Percentiles rank a stretch among this genome's conserved stretches.
Conservation (phyloP, 2,113 vertebrate species). For the Ahaetulla prasina region DNA sequence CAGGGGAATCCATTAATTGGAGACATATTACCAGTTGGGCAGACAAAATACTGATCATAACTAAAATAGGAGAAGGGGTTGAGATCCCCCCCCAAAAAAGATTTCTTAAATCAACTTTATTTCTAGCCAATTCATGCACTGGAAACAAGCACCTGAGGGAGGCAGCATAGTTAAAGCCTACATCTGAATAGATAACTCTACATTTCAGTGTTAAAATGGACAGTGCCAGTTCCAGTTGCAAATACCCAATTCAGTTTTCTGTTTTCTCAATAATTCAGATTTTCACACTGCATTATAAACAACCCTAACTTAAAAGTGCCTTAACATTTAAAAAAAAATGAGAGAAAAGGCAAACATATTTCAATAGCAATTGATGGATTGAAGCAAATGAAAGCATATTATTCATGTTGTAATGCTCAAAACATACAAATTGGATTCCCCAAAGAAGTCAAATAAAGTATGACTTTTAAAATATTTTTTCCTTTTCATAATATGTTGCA, state of each 20-base stretch:
- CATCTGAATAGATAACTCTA: not conserved
- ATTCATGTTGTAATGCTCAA: not conserved
- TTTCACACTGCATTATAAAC: not conserved
- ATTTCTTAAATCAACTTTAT: not conserved
- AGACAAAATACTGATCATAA: not conserved
- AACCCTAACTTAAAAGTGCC: not conserved
- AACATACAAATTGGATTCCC: not conserved
- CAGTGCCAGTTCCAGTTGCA: not conserved
- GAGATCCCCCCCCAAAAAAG: not conserved
- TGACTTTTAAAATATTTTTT: not conserved
- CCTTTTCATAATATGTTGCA: conserved; percentile 7
- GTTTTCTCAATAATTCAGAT: not conserved
- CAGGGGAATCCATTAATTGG: not conserved
- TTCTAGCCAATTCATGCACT: not conserved
- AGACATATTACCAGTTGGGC: not conserved
- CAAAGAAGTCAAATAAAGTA: not conserved
- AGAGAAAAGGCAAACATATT: not conserved
- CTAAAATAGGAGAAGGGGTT: not conserved
- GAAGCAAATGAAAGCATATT: not conserved
- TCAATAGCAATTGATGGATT: not conserved
- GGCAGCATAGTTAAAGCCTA: not conserved
- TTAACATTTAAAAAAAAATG: fast-evolving
- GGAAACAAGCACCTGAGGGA: not conserved
- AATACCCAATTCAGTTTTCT: not conserved
- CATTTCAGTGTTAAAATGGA: not conserved